Conservation (phyloP, 37 sponge, comb jelly and placozoan species). For the Tethya wilhelma region DNA sequence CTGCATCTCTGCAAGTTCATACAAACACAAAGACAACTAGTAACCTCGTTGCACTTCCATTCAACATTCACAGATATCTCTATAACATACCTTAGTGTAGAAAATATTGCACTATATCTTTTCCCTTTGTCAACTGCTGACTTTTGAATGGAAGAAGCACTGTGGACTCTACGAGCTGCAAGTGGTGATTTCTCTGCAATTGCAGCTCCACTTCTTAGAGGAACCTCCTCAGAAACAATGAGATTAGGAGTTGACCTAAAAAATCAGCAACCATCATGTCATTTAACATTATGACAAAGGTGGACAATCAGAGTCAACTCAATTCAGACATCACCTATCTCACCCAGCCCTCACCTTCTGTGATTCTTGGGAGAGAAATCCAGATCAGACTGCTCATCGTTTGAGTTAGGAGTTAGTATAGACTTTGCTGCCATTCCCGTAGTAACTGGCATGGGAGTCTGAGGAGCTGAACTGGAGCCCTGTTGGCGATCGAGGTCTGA, state of each 20-base stretch:
- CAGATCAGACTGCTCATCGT: constrained; percentile 8
- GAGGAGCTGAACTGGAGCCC: too few species aligned
- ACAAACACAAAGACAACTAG: neutral
- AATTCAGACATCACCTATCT: too few species aligned
- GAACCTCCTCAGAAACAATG: neutral
- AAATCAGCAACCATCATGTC: neutral
- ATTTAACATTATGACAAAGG: neutral
- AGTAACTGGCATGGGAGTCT: neutral
- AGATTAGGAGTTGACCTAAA: constrained; percentile 4
- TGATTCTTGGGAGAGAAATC: neutral
- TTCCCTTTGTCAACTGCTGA: neutral
- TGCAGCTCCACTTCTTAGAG: neutral
- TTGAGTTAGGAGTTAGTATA: constrained; percentile 7
- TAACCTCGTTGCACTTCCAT: too few species aligned
- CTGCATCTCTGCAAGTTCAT: constrained; percentile 9
- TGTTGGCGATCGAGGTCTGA: too few species aligned
- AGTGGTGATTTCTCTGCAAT: neutral
- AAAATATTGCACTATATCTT: constrained; percentile 17
- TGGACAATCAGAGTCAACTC: too few species aligned
- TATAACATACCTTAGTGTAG: constrained; percentile 18
- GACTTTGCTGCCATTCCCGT: too few species aligned
- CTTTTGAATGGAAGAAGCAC: constrained; percentile 9
- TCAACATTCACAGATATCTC: too few species aligned
- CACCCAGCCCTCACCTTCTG: neutral
- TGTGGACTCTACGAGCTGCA: neutral